A percentile compares a stretch with the other conserved stretches of the same genome.
Evolutionary conservation across 2,113 vertebrate genomes (phyloP).

Genomic region (Sakesphorus luctuosus): DNA sequence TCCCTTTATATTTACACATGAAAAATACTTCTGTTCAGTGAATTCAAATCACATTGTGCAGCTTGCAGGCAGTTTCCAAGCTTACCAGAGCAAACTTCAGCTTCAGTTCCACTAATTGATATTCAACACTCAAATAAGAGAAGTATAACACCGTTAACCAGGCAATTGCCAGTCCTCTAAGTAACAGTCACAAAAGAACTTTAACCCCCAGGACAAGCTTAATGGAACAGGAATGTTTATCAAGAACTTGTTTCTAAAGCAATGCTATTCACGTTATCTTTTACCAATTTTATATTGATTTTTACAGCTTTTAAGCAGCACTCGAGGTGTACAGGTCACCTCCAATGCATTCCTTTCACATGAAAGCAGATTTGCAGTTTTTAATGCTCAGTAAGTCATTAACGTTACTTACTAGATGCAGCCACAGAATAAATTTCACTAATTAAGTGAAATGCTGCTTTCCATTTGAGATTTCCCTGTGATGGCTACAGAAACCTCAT

Average conservation of each 20-base stretch:
- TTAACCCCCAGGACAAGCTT: not conserved
- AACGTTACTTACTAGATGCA: not conserved
- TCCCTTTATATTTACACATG: not conserved
- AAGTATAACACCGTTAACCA: not conserved
- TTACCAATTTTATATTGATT: not conserved
- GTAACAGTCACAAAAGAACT: not conserved
- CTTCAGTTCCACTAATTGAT: not conserved
- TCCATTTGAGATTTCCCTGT: not conserved
- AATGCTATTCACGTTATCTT: not conserved
- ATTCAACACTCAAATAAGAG: not conserved
- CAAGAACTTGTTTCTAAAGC: not conserved
- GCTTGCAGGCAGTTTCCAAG: not conserved
- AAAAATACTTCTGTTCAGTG: not conserved
- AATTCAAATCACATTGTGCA: not conserved
- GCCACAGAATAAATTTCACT: not conserved
- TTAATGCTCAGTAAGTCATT: not conserved
- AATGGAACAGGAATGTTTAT: not conserved
- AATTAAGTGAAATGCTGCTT: not conserved
- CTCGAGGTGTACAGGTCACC: not conserved
- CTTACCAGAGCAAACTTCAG: not conserved
- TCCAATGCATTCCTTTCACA: not conserved
- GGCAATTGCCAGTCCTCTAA: not conserved
- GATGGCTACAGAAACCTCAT: not conserved
- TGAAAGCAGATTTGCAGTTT: not conserved
- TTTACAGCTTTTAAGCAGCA: conserved; percentile 22